Evolutionary conservation across 1,140 invertebrate genomes (phyloP), one percentile per base, ranked within the genome.

Genomic region (Lasioglossum albipes): DNA sequence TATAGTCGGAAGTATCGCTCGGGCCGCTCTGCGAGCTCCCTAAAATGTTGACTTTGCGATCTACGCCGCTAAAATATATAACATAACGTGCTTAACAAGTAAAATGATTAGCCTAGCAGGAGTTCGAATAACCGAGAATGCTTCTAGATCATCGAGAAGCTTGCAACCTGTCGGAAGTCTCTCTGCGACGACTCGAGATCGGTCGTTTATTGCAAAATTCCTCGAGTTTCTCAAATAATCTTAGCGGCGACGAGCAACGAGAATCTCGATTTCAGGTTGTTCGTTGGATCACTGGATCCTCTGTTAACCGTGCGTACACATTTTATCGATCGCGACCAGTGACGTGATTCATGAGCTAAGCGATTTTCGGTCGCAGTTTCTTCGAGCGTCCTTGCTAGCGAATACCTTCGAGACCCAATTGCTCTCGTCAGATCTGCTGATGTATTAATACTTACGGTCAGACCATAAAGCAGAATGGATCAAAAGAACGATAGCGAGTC

Each of bases 391-490:
- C 42, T 20, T 68, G 72, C 67, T 69, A 72, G 73, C 73, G 75
- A 22, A 45, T 67, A 68, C 54, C 74, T 57, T 18, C 49, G 79
- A 73, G 22, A 75, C 20, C 80, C 79, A 75, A 86, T 82, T 71
- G 59, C 77, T 81, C 69, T 81, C 69, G 77, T 65, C 27, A 72
- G 57, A 81, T 75, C 64, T 75, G 69, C 77, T 64, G 68, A 27
- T 66, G 45, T 12, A 12, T 13, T 12, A 2, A 87, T 87, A 87
- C 86, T 87, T 87, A 87, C 86, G 72, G 61, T 81, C 59, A 74
- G 36, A 84, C 81, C 81, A 76, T 85, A 86, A 86, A 68, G 72
- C 66, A 80, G 69, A 36, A 77, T 54, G 68, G 67, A 49, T 49
- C 45, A 13, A 27, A 27, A 77, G 75, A 80, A 77, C 75, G 64